Evolutionary conservation across 1,140 invertebrate genomes (phyloP).

Genomic region (Caenorhabditis tropicalis): DNA sequence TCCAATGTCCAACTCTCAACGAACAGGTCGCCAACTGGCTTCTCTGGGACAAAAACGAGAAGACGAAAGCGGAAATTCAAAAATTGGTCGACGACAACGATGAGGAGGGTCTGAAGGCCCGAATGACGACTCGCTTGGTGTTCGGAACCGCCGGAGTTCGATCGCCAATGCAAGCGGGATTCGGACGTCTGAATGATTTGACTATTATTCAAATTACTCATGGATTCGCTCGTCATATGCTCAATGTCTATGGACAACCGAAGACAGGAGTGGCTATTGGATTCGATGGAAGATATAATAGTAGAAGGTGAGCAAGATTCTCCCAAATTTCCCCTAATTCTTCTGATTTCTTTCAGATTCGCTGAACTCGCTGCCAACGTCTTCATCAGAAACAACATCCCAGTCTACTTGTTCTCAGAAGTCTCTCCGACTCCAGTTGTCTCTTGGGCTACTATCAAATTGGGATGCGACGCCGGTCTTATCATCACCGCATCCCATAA

Average conservation of each 20-base stretch:
- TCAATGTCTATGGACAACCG: constrained; percentile 72
- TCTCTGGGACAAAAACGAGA: constrained; percentile 77
- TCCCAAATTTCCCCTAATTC: not conserved
- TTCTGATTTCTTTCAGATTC: constrained; percentile 79
- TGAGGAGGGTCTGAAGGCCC: constrained; percentile 74
- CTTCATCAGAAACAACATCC: constrained; percentile 81
- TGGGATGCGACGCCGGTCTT: constrained; percentile 64
- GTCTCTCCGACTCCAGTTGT: constrained; percentile 92
- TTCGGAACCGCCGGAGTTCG: constrained; percentile 89
- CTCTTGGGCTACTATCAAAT: constrained; percentile 64
- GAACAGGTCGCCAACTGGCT: constrained; percentile 78
- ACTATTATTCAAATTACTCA: constrained; percentile 88
- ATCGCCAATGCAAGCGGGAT: constrained; percentile 89
- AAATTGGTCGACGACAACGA: constrained; percentile 75
- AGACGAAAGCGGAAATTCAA: constrained; percentile 75
- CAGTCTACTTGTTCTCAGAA: constrained; percentile 83
- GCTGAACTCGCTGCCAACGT: constrained; percentile 86
- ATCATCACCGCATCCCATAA: constrained; percentile 94
- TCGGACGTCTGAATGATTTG: constrained; percentile 92
- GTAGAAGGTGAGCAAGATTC: constrained; percentile 78
- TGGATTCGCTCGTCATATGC: constrained; percentile 84
- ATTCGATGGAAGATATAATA: constrained; percentile 93
- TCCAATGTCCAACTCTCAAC: constrained; percentile 73
- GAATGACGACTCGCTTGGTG: constrained; percentile 79
- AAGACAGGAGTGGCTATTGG: constrained; percentile 85